Base-by-base conservation (phyloP, 2,888 invertebrate species). In the Drosophila paucipuncta region DNA sequence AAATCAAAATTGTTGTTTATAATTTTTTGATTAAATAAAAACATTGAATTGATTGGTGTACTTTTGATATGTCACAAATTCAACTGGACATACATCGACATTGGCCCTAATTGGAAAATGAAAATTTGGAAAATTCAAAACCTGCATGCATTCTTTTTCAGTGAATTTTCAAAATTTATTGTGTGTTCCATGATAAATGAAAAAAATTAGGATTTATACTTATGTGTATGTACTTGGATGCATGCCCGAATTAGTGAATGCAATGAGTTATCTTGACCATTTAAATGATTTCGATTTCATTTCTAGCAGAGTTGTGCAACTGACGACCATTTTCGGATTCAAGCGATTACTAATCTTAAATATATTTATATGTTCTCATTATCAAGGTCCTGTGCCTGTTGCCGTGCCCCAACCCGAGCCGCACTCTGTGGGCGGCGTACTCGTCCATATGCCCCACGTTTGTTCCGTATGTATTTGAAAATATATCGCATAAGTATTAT, bases 391-490 rank as follows among this genome's bases (percentile, higher is more conserved):
- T 60, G 91, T 94, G 66, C 95, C 95, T 16, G 93, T 94, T 62
- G 93, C 93, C 47, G 94, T 94, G 41, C 95, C 95, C 57, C 94
- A 95, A 83, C 95, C 96, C 58, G 97, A 97, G 92, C 95, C 95
- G 74, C 96, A 96, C 94, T 96, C 96, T 35, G 96, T 97, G 68
- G 97, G 97, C 79, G 97, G 97, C 65, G 97, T 97, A 78, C 95
- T 98, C 90, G 97, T 97, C 83, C 97, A 97, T 93, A 97, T 98
- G 97, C 97, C 97, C 82, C 97, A 97, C 95, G 97, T 97, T 94
- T 94, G 96, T 95, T 95, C 95, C 94, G 95, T 94, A 93, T 93
- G 94, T 93, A 92, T 90, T 85, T 71, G 49, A 68, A 73, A 37
- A 63, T 62, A 62, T 73, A 69, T 47, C 18, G 64, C n/a, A 66